Evolutionary conservation across 2,113 vertebrate species (phyloP), one percentile per base, ranked within the genome.

Genomic region (Poeciliopsis turrubarensis): DNA sequence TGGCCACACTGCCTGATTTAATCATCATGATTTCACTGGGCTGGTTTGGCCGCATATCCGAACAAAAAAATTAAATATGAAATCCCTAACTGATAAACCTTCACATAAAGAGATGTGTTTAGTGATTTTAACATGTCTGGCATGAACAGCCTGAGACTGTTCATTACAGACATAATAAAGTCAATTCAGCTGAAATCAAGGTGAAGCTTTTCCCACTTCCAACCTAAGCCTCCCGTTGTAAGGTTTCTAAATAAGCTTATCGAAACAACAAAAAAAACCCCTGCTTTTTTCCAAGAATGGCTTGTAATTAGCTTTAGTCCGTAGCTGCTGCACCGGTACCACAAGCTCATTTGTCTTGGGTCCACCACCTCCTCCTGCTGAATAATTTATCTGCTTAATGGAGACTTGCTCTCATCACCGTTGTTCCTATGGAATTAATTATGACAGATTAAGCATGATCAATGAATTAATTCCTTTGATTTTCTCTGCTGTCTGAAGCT

Each of bases 381-480:
- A 93, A 89, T 92, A 87, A 93, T 92, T 90, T 79, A 91, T 92
- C 88, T 89, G 68, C 84, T 68, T 88, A 91, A 90, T 85, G 88
- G 86, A 81, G 78, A 75, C 72, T 80, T 84, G 82, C 90, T 83
- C 90, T 91, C 86, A 90, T 92, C 88, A 83, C 82, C 78, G 80
- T 86, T 77, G 86, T 85, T 89, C 89, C 88, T 92, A 89, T 91
- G 84, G 85, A 91, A 92, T 92, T 92, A 86, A 93, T 92, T 89
- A 91, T 93, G 92, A 92, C 89, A 83, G 89, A 89, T 93, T 89
- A 91, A 86, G 86, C 79, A 76, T 86, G 86, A 91, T 92, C 86
- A 86, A 87, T 92, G 84, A 84, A 88, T 91, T 89, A 88, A 86
- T 89, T 80, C 86, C 84, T 32, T 86, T 87, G 69, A 88, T 87